Evolutionary conservation across 2,797 vertebrate genomes (phyloP), one percentile per base, ranked within the genome.

Genomic region (Odontamblyopus rebecca): DNA sequence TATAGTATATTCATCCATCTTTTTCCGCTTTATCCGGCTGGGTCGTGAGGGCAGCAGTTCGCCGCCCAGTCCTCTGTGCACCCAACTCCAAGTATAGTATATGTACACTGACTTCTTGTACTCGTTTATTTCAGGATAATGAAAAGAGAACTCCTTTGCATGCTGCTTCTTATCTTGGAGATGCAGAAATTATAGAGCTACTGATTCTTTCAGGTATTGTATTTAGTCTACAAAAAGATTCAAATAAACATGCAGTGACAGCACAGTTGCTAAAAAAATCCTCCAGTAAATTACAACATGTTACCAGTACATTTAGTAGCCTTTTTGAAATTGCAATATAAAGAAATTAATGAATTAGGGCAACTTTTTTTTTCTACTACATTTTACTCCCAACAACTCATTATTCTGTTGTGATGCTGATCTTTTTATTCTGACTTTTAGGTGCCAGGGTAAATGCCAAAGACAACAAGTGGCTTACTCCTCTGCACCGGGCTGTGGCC

Each of bases 391-490:
- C 7, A 23, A 3, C 19, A 7, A 23, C 7, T 54, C 53, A 23
- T 23, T 23, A 12, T 4, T 13, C 12, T 27, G 9, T 26, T 12
- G 56, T 5, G 23, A 59, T 23, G 6, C 26, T 53, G 15, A 51
- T 38, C 29, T 26, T 18, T 59, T 6, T 23, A 23, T 62, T 63
- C 23, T 83, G 44, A 84, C 57, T 71, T 23, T 44, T 79, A 99
- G 97, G 98, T 94, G 97, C 96, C 91, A 96, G 98, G 96, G 98
- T 98, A 94, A 99, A 99, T 96, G 97, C 98, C 96, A 99, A 99
- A 97, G 98, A 99, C 94, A 98, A 95, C 95, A 99, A 98, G 94
- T 98, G 98, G 98, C 95, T 99, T 89, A 98, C 97, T 93, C 98
- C 98, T 92, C 95, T 99, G 91, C 98, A 99, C 91, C 95, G 98